phyloP scores from a whole-genome alignment of 2,888 invertebrate genomes.

The Argyresthia albistria region DNA sequence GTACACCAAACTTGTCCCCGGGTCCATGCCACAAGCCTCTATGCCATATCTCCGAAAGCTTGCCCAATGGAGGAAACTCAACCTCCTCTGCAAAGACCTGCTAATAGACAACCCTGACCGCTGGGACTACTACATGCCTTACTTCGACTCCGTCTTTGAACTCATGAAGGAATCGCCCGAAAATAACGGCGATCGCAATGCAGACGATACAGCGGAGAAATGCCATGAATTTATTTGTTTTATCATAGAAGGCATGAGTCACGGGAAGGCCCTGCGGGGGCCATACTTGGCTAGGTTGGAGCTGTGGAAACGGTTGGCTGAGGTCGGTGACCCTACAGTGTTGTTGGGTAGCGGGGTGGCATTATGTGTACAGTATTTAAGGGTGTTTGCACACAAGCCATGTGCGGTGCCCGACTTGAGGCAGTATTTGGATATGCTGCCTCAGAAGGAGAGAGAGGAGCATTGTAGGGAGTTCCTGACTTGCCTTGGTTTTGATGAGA shows the following conservation, averaged over 20 bases:
- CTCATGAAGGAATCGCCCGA: constrained; percentile 50
- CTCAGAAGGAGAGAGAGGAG: constrained; percentile 73
- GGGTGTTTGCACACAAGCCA: constrained; percentile 87
- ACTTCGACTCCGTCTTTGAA: constrained; percentile 79
- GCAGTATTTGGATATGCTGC: constrained; percentile 80
- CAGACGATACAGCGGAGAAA: constrained; percentile 57
- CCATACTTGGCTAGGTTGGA: constrained; percentile 90
- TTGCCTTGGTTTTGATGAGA: constrained; percentile 76
- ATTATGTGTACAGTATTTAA: constrained; percentile 84
- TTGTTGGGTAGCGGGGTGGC: constrained; percentile 77
- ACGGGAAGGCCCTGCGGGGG: constrained; percentile 76
- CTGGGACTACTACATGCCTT: constrained; percentile 82
- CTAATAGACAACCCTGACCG: constrained; percentile 81
- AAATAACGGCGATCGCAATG: constrained; percentile 20
- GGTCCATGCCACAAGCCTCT: constrained; percentile 77
- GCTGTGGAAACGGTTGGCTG: constrained; percentile 75
- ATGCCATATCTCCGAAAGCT: constrained; percentile 83
- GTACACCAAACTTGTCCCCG: constrained; percentile 77
- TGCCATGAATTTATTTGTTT: constrained; percentile 58
- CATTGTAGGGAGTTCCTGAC: constrained; percentile 73
- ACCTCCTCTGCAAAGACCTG: constrained; percentile 80
- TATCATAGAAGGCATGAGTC: constrained; percentile 61
- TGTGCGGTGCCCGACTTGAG: constrained; percentile 90
- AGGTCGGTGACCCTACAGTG: constrained; percentile 62
- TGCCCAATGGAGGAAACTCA: constrained; percentile 82